These are phyloP conservation scores for Lanistes nyassanus DNA, from an alignment of 1,140 invertebrate species.

Conservation along the genomic window DNA sequence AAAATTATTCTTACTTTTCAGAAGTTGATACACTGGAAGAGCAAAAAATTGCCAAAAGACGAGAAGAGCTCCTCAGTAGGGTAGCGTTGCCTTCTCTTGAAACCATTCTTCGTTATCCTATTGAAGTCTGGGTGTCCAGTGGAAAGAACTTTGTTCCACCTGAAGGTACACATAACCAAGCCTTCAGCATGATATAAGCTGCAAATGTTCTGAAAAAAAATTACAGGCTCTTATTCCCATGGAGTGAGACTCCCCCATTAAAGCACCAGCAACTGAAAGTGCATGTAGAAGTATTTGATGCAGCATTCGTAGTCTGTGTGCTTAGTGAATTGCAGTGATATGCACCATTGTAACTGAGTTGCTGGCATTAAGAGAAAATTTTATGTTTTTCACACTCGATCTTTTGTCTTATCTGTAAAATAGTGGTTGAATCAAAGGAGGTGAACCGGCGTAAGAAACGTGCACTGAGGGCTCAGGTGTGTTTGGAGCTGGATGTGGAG, in stretches of 20 bases:
- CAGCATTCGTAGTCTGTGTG: background rate
- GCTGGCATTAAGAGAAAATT: background rate
- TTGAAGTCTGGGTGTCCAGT: constrained; percentile 66
- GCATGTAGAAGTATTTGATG: too few relatives aligned
- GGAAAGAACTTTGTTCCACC: constrained; percentile 64
- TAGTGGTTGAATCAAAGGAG: constrained; percentile 59
- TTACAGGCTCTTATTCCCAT: background rate
- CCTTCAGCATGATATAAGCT: background rate
- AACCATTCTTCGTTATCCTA: constrained; percentile 62
- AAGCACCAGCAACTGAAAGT: too few relatives aligned
- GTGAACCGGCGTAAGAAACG: constrained; percentile 58
- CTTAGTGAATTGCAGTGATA: background rate
- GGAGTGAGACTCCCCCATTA: background rate
- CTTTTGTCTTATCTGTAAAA: constrained; percentile 11
- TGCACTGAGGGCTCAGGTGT: constrained; percentile 54
- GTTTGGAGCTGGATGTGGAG: constrained; percentile 64
- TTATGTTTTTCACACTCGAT: background rate
- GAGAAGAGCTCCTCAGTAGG: constrained; percentile 49
- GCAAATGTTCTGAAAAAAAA: background rate
- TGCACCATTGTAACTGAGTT: background rate
- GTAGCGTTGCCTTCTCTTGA: constrained; percentile 56
- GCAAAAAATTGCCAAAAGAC: constrained; percentile 40
- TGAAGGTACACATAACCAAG: constrained; percentile 42
- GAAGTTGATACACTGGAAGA: constrained; percentile 52
- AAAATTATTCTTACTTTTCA: constrained; percentile 33